These are phyloP conservation scores for Protomyctophum bolini DNA, from an alignment of 2,113 vertebrate genomes.

Conservation along the genomic window DNA sequence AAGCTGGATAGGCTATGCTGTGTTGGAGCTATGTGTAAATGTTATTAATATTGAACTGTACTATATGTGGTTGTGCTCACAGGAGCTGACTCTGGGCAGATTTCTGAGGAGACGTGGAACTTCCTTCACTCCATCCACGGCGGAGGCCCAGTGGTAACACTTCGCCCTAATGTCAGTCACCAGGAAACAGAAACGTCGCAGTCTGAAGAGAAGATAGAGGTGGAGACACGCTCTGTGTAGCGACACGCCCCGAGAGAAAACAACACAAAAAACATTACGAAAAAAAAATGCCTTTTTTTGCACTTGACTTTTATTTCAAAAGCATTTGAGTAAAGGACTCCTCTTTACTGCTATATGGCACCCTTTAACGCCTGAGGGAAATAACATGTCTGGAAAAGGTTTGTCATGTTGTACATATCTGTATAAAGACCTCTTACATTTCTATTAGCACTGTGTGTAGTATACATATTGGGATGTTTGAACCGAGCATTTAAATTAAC, in stretches of 20 bases:
- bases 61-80: constrained; percentile 1
- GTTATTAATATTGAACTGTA: background rate
- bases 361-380: constrained; percentile 59
- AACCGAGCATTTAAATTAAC: constrained; percentile 66
- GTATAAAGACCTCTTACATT: constrained; percentile 67
- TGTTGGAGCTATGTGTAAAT: background rate
- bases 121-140: constrained; percentile 94
- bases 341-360: constrained; percentile 48
- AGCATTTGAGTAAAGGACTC: constrained; percentile 67
- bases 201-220: constrained; percentile 94
- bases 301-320: constrained; percentile 78
- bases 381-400: constrained; percentile 41
- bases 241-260: constrained; percentile 22
- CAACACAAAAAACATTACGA: constrained; percentile 21
- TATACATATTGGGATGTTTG: constrained; percentile 60
- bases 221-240: constrained; percentile 93
- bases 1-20: too few species aligned
- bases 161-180: constrained; percentile 87
- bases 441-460: constrained; percentile 69
- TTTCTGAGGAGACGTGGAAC: constrained; percentile 98
- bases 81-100: constrained; percentile 98
- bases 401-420: constrained; percentile 71
- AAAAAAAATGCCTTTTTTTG: constrained; percentile 76
- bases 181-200: constrained; percentile 82
- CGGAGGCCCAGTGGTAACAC: constrained; percentile 92